phyloP scores from a whole-genome alignment of 2,888 invertebrate genomes.

The Isoperla grammatica region DNA sequence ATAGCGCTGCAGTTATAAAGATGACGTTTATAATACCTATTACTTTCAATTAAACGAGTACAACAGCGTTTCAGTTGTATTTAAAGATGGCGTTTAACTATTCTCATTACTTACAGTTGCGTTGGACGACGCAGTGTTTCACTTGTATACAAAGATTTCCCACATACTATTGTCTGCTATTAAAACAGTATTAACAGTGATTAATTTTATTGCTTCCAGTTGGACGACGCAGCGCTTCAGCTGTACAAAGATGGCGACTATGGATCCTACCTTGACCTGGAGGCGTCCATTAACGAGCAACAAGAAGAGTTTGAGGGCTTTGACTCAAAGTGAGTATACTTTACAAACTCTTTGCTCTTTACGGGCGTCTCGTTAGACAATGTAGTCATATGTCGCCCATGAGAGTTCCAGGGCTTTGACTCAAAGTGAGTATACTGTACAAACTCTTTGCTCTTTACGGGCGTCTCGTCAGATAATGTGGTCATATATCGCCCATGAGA shows the following conservation, averaged over 20 bases:
- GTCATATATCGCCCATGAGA: too few relatives aligned
- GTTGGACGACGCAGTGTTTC: too few relatives aligned
- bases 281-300: constrained; percentile 94
- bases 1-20: constrained; percentile 94
- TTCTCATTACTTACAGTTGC: too few relatives aligned
- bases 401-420: constrained; percentile 92
- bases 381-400: too few relatives aligned
- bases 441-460: too few relatives aligned
- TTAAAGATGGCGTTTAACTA: constrained; percentile 86
- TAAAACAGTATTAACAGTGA: too few relatives aligned
- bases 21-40: constrained; percentile 95
- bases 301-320: constrained; percentile 96
- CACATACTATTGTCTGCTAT: too few relatives aligned
- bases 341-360: too few relatives aligned
- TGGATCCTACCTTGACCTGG: constrained; percentile 94
- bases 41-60: constrained; percentile 88
- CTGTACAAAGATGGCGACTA: constrained; percentile 96
- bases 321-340: constrained; percentile 76
- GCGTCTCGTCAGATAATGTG: too few relatives aligned
- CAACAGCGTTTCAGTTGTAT: constrained; percentile 95
- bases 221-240: constrained; percentile 96
- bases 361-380: too few relatives aligned
- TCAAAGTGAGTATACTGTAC: constrained; percentile 76
- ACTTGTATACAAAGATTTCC: too few relatives aligned
- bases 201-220: constrained; percentile 62